Evolutionary conservation across 2,888 invertebrate genomes (phyloP).

Genomic region (Argyresthia goedartella): DNA sequence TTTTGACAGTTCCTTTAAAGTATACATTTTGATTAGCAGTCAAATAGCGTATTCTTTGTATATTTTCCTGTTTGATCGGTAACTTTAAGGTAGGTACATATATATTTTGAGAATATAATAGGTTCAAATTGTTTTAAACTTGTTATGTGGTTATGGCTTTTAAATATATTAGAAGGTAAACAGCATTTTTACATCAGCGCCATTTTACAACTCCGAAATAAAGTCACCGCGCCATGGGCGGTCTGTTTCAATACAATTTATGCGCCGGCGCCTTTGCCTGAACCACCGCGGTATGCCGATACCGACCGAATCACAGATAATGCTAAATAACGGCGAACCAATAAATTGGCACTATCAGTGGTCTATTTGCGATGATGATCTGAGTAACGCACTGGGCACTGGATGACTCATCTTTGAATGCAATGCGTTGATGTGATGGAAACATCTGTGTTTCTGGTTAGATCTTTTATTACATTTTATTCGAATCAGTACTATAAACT

Average conservation of each 20-base stretch:
- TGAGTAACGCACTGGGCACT: slow-evolving; percentile 11
- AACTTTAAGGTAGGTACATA: no score
- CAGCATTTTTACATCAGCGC: not conserved
- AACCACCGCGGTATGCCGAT: not conserved
- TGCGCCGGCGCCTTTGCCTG: slow-evolving; percentile 42
- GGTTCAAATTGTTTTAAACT: no score
- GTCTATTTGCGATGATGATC: slow-evolving; percentile 49
- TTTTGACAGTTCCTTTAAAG: no score
- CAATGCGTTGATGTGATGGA: not conserved
- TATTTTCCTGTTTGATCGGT: no score
- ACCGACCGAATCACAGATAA: slow-evolving; percentile 52
- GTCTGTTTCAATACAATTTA: slow-evolving; percentile 57
- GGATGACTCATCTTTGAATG: not conserved
- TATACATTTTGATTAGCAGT: no score
- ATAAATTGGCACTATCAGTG: slow-evolving; percentile 39
- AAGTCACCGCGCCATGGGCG: slow-evolving; percentile 35
- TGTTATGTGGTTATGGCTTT: no score
- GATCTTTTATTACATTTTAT: no score
- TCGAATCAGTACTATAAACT: no score
- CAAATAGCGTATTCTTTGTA: no score
- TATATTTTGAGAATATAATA: no score
- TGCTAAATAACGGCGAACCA: slow-evolving; percentile 37
- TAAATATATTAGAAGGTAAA: no score
- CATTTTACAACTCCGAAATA: slow-evolving; percentile 12
- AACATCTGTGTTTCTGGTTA: no score